Base-by-base conservation (phyloP, 2,113 vertebrate species). In the Gymnobelideus leadbeateri region DNA sequence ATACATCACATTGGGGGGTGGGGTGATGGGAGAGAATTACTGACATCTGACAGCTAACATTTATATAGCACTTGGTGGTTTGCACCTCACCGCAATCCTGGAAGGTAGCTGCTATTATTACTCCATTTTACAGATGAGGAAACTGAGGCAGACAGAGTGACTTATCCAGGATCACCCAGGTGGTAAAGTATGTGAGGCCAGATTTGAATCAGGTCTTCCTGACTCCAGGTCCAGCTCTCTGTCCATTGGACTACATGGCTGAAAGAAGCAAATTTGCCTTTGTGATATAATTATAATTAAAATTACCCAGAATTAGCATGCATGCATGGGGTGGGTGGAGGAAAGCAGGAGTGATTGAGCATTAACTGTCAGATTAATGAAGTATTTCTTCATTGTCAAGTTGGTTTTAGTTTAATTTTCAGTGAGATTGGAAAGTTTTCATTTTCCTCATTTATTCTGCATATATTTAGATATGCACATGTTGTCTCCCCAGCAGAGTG, bases 11-110 rank as follows among this genome's bases (percentile, higher is more conserved):
- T 54, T 90, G 11, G 91, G 68, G 7, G 37, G 19, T 93, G 91
- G n/a, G 50, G 61, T 31, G 77, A 50, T 3, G 90, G 90, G 89
- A 96, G 51, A 95, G 57, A 43, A 46, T 26, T 26, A n/a, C 94
- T 57, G 50, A 61, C 55, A 52, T 51, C 0, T 77, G 25, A 94
- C 51, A 53, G 31, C n/a, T 51, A 92, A 54, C 25, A 93, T 24
- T 54, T 57, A 12, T 84, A 19, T n/a, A 47, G 23, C 46, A 84
- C 50, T 51, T 90, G 94, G 7, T 96, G 49, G 51, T 93, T 84
- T 84, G n/a, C n/a, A 43, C 7, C 68, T 43, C 7, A 8, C 19
- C 68, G 43, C 68, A 84, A 43, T 43, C n/a, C 16, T 84, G 68
- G n/a, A 16, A 84, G 16, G 68, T 84, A 43, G 68, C n/a, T 84